Evolutionary conservation across 2,113 vertebrate species (phyloP).

Genomic region (Brienomyrus longianalis): DNA sequence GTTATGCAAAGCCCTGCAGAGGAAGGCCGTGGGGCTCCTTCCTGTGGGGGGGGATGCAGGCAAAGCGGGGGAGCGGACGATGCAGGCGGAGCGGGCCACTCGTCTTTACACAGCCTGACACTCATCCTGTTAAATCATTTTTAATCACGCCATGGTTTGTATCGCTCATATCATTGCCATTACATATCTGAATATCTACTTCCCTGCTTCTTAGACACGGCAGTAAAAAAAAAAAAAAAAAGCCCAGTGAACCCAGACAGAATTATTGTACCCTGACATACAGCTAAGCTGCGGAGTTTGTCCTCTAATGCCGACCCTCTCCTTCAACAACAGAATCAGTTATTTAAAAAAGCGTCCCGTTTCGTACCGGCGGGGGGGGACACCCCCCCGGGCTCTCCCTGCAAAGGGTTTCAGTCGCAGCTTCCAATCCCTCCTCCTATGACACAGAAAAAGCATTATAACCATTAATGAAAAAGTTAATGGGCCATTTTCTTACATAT

Average conservation of each 20-base stretch:
- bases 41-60: background rate
- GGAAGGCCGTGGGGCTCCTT: background rate
- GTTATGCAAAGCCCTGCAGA: constrained; percentile 16
- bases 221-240: background rate
- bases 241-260: background rate
- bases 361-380: background rate
- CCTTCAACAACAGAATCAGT: background rate
- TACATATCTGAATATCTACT: background rate
- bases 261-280: background rate
- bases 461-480: constrained; percentile 99
- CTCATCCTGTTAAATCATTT: background rate
- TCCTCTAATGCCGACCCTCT: background rate
- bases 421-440: constrained; percentile 67
- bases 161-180: background rate
- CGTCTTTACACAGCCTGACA: background rate
- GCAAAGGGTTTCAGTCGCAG: constrained; percentile 32
- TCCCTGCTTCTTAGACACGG: background rate
- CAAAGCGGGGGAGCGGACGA: background rate
- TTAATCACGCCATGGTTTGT: background rate
- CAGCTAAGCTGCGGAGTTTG: background rate
- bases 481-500: constrained; percentile 99
- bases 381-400: constrained; percentile 6
- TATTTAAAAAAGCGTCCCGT: background rate
- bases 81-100: background rate
- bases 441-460: constrained; percentile 90